A percentile compares a stretch with the other conserved stretches of the same genome.
These are phyloP conservation scores for Stegostoma tigrinum DNA, from an alignment of 2,113 vertebrate species.

Conservation along the genomic window DNA sequence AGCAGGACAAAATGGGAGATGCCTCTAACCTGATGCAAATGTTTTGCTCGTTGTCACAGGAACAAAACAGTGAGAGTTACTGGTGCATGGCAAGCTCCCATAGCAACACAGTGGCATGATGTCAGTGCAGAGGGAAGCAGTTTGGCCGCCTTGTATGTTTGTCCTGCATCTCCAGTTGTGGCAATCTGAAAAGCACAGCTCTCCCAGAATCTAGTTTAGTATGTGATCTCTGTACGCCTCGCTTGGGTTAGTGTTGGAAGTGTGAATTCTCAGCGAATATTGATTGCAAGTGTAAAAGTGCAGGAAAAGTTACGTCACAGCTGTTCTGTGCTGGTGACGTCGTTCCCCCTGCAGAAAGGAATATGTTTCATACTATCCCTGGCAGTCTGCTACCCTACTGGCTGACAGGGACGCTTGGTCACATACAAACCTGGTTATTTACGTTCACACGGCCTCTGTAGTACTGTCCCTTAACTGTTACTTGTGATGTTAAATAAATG, in stretches of 20 bases:
- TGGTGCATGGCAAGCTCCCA: background rate
- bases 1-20: too few species aligned
- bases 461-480: background rate
- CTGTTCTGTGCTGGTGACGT: background rate
- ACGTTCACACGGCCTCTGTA: background rate
- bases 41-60: too few species aligned
- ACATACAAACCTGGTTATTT: background rate
- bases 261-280: too few species aligned
- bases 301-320: background rate
- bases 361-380: conserved; percentile 2
- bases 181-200: background rate
- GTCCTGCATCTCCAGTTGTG: too few species aligned
- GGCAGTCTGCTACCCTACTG: background rate
- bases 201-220: background rate
- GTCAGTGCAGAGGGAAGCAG: too few species aligned
- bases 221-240: background rate
- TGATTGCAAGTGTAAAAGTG: background rate
- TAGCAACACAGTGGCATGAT: too few species aligned
- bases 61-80: too few species aligned
- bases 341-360: conserved; percentile 17
- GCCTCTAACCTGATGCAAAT: too few species aligned
- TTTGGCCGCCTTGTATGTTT: background rate
- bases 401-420: background rate
- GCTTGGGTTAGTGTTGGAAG: too few species aligned
- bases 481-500: background rate